Evolutionary conservation across 2,113 vertebrate genomes (phyloP), one percentile per base, ranked within the genome.

Genomic region (Myotis brandtii): DNA sequence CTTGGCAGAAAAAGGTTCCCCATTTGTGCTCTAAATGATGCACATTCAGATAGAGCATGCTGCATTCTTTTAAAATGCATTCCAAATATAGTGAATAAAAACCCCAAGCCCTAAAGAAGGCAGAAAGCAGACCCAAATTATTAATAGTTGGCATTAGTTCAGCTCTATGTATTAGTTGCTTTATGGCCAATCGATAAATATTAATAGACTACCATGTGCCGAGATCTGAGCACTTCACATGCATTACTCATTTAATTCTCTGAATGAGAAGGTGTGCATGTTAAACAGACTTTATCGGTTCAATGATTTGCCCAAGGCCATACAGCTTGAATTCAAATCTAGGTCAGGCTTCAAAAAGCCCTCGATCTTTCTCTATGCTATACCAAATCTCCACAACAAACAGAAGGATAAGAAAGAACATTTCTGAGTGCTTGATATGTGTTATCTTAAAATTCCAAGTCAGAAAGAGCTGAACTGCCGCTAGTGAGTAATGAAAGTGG

Each of bases 1-100:
- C 3, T 27, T 12, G 25, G 59, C 59, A 62, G 25, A 62, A 62
- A 11, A 62, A 62, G 25, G 23, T 5, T 62, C 23, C 59, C 7
- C 25, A 59, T 1, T 59, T 2, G 21, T 23, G 56, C 56, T 23
- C 21, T 62, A 62, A 62, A 27, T 13, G 37, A 81, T 11, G 1
- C 17, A 92, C 56, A 48, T 69, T 86, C 17, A 67, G 52, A 73
- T n/a, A 95, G 20, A 9, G 9, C 11, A 73, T 37, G 4, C 9
- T 80, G 30, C 5, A 23, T 43, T 96, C 46, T 48, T 89, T 85
- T 85, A 90, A 86, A 94, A 90, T 9, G 20, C 48, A 43, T 67
- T 90, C 16, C 84, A 91, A 92, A 95, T 75, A 86, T 7, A 59
- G 70, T 27, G 40, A 86, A 59, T n/a, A 87, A 82, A 84, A 48